phyloP scores from a whole-genome alignment of 2,113 vertebrate species.

The Micromys minutus region DNA sequence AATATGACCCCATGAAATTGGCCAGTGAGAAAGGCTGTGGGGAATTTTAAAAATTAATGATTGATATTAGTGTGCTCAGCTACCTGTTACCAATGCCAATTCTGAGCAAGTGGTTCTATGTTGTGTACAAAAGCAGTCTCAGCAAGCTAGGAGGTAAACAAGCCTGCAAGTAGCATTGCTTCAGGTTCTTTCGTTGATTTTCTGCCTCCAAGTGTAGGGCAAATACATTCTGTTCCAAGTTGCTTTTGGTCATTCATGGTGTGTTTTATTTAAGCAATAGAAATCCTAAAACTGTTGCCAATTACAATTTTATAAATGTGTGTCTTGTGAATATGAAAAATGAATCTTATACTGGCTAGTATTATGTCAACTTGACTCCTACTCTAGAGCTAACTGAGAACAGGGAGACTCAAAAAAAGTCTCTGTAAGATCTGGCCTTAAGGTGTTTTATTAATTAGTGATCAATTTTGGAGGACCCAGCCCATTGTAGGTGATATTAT shows the following conservation, averaged over 20 bases:
- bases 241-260: neutral
- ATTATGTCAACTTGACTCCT: neutral
- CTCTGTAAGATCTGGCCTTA: neutral
- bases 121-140: neutral
- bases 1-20: neutral
- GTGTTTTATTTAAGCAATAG: neutral
- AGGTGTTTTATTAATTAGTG: neutral
- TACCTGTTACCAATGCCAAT: neutral
- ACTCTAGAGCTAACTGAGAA: neutral
- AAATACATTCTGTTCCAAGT: too few relatives aligned
- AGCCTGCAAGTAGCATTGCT: neutral
- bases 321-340: neutral
- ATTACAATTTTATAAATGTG: neutral
- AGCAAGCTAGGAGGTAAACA: neutral
- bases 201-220: neutral
- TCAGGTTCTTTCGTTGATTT: neutral
- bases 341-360: neutral
- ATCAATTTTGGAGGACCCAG: neutral
- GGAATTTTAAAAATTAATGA: neutral
- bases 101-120: neutral
- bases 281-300: neutral
- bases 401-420: neutral
- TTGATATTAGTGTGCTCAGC: neutral
- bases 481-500: neutral
- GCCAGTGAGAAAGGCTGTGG: neutral